Base-by-base conservation (phyloP, 1,140 invertebrate species). In the Pseudomyrmex pallidus region DNA sequence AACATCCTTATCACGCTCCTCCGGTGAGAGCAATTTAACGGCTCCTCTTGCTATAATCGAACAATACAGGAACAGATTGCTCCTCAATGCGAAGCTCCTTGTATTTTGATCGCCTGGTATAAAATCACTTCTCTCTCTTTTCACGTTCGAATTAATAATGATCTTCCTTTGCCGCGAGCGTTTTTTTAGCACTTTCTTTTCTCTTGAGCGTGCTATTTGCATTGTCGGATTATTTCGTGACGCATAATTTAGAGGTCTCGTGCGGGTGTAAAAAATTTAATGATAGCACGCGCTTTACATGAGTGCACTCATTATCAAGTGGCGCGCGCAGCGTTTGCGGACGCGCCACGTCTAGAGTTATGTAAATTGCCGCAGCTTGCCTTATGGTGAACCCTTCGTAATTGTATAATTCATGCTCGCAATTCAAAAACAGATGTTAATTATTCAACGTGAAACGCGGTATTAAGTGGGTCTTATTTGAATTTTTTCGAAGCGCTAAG, bases 181-280 rank as follows among this genome's bases (percentile, higher is more conserved):
- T 63, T 57, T 12, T 12, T 15, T 12, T 13, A 25, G 46, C 62
- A 13, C 4, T 35, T 35, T 35, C 35, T 35, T 35, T 52, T 12
- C 25, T 5, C 46, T 3, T n/a, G 50, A 52, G 48, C 48, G n/a
- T 1, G 25, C 9, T 76, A 54, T 66, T 44, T 76, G 54, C 17
- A 12, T 4, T n/a, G 0, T 13, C 12, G 12, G 2, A 20, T 52
- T 35, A 25, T 48, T 70, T 50, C 22, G 54, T 12, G 59, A 59
- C 44, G 20, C 44, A 70, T 61, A 72, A 80, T 72, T 70, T 70
- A 56, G 48, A 20, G 7, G 15, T 20, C 35, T n/a, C 35, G 35
- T 35, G 56, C 70, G 46, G 44, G 17, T 50, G 72, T 70, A 35
- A 80, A 80, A 70, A 70, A 72, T 61, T 59, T 72, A 80, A 80